Evolutionary conservation across 2,113 vertebrate species (phyloP), one percentile per base, ranked within the genome.

Genomic region (Otocyon megalotis): DNA sequence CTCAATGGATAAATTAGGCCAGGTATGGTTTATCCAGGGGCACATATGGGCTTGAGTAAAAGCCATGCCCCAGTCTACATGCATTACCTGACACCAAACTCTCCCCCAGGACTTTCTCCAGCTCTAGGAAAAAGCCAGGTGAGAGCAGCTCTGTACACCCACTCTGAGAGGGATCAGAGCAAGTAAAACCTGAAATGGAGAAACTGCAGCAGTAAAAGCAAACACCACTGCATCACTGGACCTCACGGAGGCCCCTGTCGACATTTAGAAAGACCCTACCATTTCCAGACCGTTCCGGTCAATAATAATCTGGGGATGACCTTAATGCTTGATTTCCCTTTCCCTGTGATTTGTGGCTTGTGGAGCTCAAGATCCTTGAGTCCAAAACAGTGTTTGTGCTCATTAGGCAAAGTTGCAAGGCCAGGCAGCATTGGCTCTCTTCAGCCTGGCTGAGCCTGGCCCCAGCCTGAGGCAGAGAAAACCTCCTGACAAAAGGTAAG

Each of bases 311-410:
- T 67, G 30, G 90, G 50, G 37, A 71, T 14, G 62, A 30, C 12
- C 35, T 95, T 96, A 93, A 96, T 58, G 67, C 54, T 90, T 79
- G 48, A 82, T 96, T 97, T 96, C 65, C 56, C 54, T 93, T 88
- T 90, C 80, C 62, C 26, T 3, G 4, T 88, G 87, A 97, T 95
- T 90, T 90, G 88, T 86, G 88, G 80, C 90, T 92, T 67, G 17
- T 24, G 60, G 35, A 32, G 62, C 71, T 97, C 71, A 83, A 94
- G 58, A 93, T 94, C 81, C 84, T 94, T 83, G 74, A 37, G 56
- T 79, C 72, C 87, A 84, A 97, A 97, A 82, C 13, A 35, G 62
- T 63, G 16, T 56, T 96, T 56, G 86, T 90, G 24, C 69, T 94
- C 93, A 72, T 67, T 92, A 81, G 65, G 65, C 50, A 88, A 95